phyloP scores from a whole-genome alignment of 2,888 invertebrate genomes.

The Andrena trimmerana region DNA sequence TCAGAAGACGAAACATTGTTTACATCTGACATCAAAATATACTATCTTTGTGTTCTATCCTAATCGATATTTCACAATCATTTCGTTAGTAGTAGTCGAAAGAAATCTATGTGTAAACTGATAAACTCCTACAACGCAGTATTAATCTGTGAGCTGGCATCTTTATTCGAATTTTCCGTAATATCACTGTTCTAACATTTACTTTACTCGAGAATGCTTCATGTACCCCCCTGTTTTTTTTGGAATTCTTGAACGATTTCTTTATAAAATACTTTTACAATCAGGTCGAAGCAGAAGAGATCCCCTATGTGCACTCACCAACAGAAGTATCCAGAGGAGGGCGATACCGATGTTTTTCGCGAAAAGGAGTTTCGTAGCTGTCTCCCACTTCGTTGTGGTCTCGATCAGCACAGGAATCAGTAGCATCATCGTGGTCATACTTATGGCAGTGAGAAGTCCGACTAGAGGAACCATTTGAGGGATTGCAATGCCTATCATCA shows the following conservation, averaged over 20 bases:
- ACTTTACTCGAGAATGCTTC: no score
- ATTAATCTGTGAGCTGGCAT: not conserved
- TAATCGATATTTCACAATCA: constrained; percentile 1
- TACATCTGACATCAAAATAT: not conserved
- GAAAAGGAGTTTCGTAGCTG: constrained; percentile 67
- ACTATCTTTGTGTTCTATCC: not conserved
- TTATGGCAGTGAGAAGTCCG: constrained; percentile 87
- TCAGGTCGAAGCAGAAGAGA: no score
- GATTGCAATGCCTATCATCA: constrained; percentile 86
- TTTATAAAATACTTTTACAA: no score
- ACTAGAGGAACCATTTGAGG: constrained; percentile 87
- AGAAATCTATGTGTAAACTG: not conserved
- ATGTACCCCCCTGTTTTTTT: no score
- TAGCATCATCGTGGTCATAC: constrained; percentile 86
- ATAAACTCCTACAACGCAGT: not conserved
- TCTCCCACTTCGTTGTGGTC: constrained; percentile 76
- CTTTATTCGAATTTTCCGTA: not conserved
- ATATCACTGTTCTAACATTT: no score
- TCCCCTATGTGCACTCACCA: constrained; percentile 65
- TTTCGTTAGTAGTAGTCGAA: not conserved
- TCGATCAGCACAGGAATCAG: constrained; percentile 82
- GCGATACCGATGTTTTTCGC: constrained; percentile 78
- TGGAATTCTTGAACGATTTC: no score
- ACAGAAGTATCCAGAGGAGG: constrained; percentile 76
- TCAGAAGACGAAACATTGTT: not conserved